Percentiles rank a stretch among this genome's conserved stretches.
Evolutionary conservation across 2,888 invertebrate genomes (phyloP).

Genomic region (Elegia similella): DNA sequence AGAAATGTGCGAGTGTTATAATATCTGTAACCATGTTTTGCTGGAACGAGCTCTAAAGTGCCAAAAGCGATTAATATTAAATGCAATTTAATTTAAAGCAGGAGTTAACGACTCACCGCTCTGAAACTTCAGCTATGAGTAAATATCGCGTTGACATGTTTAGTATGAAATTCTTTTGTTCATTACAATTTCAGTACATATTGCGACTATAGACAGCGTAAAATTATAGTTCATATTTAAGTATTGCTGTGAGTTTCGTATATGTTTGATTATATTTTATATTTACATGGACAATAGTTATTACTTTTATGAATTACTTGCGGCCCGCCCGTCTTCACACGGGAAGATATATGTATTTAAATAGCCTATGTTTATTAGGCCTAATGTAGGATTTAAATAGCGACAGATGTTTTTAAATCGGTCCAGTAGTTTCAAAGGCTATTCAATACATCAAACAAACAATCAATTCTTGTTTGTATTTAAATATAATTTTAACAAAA

Average conservation of each 20-base stretch:
- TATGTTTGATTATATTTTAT: too few relatives aligned
- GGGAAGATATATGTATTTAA: too few relatives aligned
- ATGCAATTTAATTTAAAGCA: conserved; percentile 39
- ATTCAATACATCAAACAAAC: too few relatives aligned
- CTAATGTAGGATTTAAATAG: too few relatives aligned
- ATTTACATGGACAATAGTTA: too few relatives aligned
- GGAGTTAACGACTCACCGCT: conserved; percentile 26
- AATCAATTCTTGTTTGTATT: too few relatives aligned
- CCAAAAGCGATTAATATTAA: conserved; percentile 45
- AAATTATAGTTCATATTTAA: neutral
- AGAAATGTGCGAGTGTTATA: conserved; percentile 32
- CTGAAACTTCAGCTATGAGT: conserved; percentile 23
- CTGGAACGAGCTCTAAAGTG: conserved; percentile 36
- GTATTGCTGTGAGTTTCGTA: neutral
- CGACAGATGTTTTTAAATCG: too few relatives aligned
- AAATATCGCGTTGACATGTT: conserved; percentile 21
- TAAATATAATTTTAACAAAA: too few relatives aligned
- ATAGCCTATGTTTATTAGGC: too few relatives aligned
- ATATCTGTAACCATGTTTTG: conserved; percentile 36
- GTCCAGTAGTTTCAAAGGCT: too few relatives aligned
- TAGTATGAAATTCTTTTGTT: neutral
- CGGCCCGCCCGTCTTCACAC: too few relatives aligned
- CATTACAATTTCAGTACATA: neutral
- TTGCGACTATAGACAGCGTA: neutral
- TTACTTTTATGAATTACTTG: too few relatives aligned